Percentiles rank a stretch among this genome's conserved stretches.
phyloP scores from a whole-genome alignment of 2,797 vertebrate species.

The Acipenser transmontanus region DNA sequence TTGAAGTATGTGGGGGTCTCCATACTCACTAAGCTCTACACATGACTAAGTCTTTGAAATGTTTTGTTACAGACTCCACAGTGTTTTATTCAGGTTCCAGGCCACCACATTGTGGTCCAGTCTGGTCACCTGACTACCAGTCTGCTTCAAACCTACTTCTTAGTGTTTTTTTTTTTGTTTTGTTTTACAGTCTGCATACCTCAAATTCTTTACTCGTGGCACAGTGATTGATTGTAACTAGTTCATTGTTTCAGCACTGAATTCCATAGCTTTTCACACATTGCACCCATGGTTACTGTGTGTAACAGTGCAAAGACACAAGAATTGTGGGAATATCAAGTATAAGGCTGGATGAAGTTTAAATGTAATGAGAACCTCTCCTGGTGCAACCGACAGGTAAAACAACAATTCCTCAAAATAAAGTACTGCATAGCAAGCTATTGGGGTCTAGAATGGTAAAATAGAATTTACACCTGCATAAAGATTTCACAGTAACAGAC shows the following conservation, averaged over 20 bases:
- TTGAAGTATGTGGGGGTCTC: slow-evolving; percentile 11
- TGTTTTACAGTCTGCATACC: slow-evolving; percentile 71
- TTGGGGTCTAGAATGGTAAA: no score
- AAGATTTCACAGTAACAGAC: no score
- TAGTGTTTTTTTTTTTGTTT: slow-evolving; percentile 17
- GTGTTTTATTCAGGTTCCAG: slow-evolving; percentile 10
- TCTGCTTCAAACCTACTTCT: slow-evolving; percentile 32
- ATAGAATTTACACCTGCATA: no score
- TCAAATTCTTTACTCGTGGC: slow-evolving; percentile 63
- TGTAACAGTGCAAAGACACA: slow-evolving; percentile 1
- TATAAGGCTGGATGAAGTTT: not conserved
- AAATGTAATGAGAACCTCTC: not conserved
- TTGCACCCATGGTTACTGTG: slow-evolving; percentile 5
- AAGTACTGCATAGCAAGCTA: no score
- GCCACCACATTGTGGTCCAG: slow-evolving; percentile 3
- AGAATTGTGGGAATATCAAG: slow-evolving; percentile 5
- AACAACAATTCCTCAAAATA: not conserved
- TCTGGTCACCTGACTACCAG: slow-evolving; percentile 48
- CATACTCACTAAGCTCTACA: not conserved
- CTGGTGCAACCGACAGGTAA: slow-evolving; percentile 9
- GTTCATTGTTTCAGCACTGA: slow-evolving; percentile 57
- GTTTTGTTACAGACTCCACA: not conserved
- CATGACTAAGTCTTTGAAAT: slow-evolving; percentile 16
- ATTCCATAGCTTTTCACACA: slow-evolving; percentile 34
- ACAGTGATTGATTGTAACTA: slow-evolving; percentile 62